Percentiles rank a stretch among this genome's conserved stretches.
phyloP scores from a whole-genome alignment of 2,797 vertebrate genomes.

The Sus cebifrons region DNA sequence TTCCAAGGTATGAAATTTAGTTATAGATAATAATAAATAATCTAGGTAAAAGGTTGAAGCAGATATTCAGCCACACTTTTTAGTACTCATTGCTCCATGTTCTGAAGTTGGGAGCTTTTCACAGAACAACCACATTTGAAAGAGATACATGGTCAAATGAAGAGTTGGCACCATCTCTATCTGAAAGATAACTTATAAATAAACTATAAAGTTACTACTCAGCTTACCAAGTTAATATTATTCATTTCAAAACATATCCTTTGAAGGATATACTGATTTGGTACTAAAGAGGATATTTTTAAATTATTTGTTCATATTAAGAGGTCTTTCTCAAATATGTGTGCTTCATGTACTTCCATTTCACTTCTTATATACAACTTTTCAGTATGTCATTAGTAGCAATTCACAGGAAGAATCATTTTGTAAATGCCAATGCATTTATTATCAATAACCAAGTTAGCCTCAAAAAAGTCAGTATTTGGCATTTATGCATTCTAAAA shows the following conservation, averaged over 20 bases:
- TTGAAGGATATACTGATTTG: not conserved
- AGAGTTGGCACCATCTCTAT: not conserved
- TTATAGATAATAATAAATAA: not conserved
- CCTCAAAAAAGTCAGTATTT: not conserved
- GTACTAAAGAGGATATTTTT: not conserved
- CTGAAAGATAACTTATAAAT: not conserved
- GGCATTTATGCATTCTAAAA: not conserved
- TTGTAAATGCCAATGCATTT: not conserved
- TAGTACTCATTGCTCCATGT: not conserved
- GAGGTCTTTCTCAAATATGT: not conserved
- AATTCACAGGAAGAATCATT: not conserved
- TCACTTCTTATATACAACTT: not conserved
- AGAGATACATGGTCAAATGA: not conserved
- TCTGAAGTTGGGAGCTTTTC: not conserved
- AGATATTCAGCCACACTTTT: not conserved
- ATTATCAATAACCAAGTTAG: not conserved
- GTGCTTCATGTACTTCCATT: not conserved
- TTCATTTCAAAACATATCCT: not conserved
- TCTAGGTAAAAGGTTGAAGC: not conserved
- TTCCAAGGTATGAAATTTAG: not conserved
- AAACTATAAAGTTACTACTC: not conserved
- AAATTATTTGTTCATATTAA: not conserved
- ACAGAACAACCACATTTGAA: not conserved
- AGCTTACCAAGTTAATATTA: not conserved
- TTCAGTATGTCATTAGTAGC: not conserved